Conservation (phyloP, 2,797 vertebrate genomes). For the Microtus californicus region DNA sequence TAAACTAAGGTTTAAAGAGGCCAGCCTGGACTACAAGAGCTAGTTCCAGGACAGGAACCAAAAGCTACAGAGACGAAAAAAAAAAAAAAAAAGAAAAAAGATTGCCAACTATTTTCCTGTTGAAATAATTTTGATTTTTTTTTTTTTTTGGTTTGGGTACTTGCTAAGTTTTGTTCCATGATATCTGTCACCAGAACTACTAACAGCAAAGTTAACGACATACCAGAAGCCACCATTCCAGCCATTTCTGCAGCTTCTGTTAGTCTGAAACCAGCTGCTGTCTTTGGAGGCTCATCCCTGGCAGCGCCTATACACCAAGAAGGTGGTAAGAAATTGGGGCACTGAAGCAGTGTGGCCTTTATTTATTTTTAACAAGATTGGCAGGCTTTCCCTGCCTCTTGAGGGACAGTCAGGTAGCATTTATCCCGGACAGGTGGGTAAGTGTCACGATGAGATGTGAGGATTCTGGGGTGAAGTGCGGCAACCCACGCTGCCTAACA, state of each 20-base stretch:
- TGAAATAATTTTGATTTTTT: constrained; percentile 12
- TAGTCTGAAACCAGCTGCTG: neutral
- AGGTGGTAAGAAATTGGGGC: neutral
- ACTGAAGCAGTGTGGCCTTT: neutral
- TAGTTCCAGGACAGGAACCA: too few species aligned
- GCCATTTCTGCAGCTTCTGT: neutral
- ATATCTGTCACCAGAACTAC: constrained; percentile 19
- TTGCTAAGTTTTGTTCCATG: constrained; percentile 44
- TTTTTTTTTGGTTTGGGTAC: neutral
- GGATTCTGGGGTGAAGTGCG: neutral
- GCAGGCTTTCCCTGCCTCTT: constrained; percentile 38
- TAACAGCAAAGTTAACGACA: neutral
- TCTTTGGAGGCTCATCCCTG: neutral
- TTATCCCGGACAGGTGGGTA: neutral
- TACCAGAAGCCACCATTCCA: neutral
- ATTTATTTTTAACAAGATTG: neutral
- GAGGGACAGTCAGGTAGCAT: neutral
- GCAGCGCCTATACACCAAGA: neutral
- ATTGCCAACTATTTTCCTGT: neutral
- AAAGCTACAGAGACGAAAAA: too few species aligned
- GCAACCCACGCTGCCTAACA: neutral
- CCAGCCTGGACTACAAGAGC: too few species aligned
- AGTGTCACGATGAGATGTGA: neutral
- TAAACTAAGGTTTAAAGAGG: neutral
- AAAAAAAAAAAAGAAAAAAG: too few species aligned